Evolutionary conservation across 2,113 vertebrate species (phyloP).

Genomic region (Diglossa brunneiventris): DNA sequence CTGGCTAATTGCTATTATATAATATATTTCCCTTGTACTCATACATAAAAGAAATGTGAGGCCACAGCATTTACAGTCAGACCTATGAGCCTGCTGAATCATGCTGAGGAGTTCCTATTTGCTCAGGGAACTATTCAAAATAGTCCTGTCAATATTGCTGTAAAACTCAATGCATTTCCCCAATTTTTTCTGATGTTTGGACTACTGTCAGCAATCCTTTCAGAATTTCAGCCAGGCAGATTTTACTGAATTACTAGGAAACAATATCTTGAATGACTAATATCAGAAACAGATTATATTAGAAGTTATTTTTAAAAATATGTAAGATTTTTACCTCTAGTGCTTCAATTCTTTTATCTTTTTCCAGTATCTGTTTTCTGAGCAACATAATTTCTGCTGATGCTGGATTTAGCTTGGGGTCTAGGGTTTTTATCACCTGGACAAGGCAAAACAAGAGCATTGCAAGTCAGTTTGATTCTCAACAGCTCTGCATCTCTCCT

Average conservation of each 20-base stretch:
- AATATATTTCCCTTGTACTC: background rate
- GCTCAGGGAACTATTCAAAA: background rate
- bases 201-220: background rate
- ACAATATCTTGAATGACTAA: background rate
- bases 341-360: slow-evolving; percentile 86
- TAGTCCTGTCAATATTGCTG: background rate
- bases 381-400: slow-evolving; percentile 93
- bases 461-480: background rate
- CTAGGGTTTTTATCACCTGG: slow-evolving; percentile 94
- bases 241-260: background rate
- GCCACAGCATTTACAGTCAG: background rate
- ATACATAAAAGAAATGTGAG: background rate
- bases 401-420: slow-evolving; percentile 94
- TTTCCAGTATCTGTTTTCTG: slow-evolving; percentile 85
- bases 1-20: background rate
- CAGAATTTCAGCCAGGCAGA: background rate
- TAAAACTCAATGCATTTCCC: background rate
- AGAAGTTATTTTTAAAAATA: background rate
- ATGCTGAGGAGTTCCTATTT: background rate
- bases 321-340: slow-evolving; percentile 81
- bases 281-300: background rate
- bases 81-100: background rate
- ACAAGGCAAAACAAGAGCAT: background rate
- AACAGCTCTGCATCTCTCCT: background rate
- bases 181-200: rapidly evolving